phyloP scores from a whole-genome alignment of 2,113 vertebrate genomes.

The Acanthochromis polyacanthus region DNA sequence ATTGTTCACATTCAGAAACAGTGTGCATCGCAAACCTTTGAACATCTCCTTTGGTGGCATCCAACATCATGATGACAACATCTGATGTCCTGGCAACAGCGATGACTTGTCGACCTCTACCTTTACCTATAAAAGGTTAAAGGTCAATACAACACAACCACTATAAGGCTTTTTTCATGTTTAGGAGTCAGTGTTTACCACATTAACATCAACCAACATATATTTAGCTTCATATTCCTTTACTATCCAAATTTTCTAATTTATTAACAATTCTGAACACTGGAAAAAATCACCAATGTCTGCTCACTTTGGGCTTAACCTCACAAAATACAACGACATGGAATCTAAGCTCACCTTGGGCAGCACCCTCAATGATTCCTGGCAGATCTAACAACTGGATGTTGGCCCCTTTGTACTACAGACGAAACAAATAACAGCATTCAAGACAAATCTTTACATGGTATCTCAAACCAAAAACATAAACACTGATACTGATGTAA shows the following conservation, averaged over 20 bases:
- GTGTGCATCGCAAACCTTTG: constrained; percentile 86
- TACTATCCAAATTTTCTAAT: too few relatives aligned
- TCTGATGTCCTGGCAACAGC: constrained; percentile 97
- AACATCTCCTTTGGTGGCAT: constrained; percentile 97
- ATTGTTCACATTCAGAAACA: not conserved
- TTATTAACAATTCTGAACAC: too few relatives aligned
- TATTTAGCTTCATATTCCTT: too few relatives aligned
- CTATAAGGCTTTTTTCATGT: not conserved
- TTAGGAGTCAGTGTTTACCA: too few relatives aligned
- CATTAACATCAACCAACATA: too few relatives aligned
- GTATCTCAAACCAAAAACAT: not conserved
- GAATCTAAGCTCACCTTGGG: constrained; percentile 87
- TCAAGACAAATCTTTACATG: not conserved
- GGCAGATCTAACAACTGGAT: constrained; percentile 98
- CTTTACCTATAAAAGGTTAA: constrained; percentile 88
- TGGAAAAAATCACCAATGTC: too few relatives aligned
- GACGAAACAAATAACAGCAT: not conserved
- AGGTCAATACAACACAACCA: constrained; percentile 12
- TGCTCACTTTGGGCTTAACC: not conserved
- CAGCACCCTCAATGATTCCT: constrained; percentile 98
- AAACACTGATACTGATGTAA: not conserved
- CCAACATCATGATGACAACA: constrained; percentile 99
- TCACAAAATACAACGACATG: not conserved
- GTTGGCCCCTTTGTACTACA: constrained; percentile 96
- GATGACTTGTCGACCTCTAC: constrained; percentile 96